Conservation (phyloP, 2,888 invertebrate species). For the Lithodes maja region DNA sequence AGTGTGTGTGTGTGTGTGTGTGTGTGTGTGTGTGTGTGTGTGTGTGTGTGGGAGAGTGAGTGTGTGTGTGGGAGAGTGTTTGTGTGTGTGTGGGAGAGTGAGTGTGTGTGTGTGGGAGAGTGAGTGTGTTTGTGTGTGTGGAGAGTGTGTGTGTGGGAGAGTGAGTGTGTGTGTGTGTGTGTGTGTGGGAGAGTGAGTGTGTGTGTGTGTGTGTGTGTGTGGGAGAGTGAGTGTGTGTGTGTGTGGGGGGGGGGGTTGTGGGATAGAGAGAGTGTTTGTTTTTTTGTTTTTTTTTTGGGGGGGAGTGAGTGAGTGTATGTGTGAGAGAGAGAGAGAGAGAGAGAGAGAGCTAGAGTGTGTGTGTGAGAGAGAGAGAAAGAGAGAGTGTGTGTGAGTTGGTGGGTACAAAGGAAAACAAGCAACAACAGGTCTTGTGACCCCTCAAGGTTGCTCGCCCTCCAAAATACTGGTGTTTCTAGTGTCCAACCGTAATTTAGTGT, state of each 20-base stretch:
- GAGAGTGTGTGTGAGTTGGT: constrained; percentile 33
- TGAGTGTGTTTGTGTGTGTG: constrained; percentile 40
- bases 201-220: constrained; percentile 1
- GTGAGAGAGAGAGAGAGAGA: not conserved
- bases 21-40: constrained; percentile 27
- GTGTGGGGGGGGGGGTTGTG: not conserved
- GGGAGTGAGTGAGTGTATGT: not conserved
- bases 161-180: not conserved
- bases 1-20: not conserved
- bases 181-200: not conserved
- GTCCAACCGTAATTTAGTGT: constrained; percentile 6
- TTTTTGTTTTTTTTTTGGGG: not conserved
- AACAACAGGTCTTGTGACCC: no score
- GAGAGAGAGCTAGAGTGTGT: not conserved
- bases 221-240: not conserved
- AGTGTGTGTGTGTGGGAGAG: constrained; percentile 41
- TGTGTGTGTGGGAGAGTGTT: not conserved
- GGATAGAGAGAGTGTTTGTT: not conserved
- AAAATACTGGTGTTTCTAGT: no score
- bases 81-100: not conserved
- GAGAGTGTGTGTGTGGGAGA: not conserved
- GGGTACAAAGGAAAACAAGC: not conserved
- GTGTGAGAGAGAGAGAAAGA: not conserved
- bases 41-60: not conserved
- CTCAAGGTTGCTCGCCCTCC: no score